These are phyloP conservation scores for Listronotus bonariensis DNA, from an alignment of 1,140 invertebrate species.

Conservation along the genomic window DNA sequence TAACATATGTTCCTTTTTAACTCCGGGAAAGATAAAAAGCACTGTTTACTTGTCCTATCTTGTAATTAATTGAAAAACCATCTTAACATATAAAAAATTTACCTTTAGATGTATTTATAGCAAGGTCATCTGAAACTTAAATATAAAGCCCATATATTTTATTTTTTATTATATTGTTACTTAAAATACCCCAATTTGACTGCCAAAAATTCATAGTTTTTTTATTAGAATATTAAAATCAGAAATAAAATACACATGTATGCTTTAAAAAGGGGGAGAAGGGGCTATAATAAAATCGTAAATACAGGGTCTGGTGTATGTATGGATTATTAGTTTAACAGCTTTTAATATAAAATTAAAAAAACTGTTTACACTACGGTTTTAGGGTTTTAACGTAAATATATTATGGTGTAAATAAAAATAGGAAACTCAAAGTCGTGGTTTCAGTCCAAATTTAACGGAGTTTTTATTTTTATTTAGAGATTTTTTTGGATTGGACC, in stretches of 20 bases:
- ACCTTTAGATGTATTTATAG: neutral
- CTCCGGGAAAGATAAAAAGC: too few relatives aligned
- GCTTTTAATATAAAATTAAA: too few relatives aligned
- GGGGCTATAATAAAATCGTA: constrained; percentile 14
- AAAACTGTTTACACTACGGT: too few relatives aligned
- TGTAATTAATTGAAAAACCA: constrained; percentile 4
- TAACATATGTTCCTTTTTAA: too few relatives aligned
- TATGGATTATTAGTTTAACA: too few relatives aligned
- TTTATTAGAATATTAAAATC: neutral
- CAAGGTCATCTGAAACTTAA: neutral
- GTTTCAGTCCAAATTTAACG: too few relatives aligned
- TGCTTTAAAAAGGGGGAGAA: constrained; percentile 6
- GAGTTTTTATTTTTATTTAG: too few relatives aligned
- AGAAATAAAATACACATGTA: constrained; percentile 25
- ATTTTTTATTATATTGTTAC: constrained; percentile 7
- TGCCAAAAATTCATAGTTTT: neutral
- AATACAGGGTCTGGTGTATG: neutral
- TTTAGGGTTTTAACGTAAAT: too few relatives aligned
- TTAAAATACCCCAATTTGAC: neutral
- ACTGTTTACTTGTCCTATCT: too few relatives aligned
- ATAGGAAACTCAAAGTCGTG: too few relatives aligned
- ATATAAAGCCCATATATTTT: neutral
- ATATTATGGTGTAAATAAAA: too few relatives aligned
- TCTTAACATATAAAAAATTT: neutral
- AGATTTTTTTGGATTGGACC: too few relatives aligned